A percentile compares a stretch with the other conserved stretches of the same genome.
phyloP scores from a whole-genome alignment of 2,113 vertebrate genomes.

The Halcyon senegalensis region DNA sequence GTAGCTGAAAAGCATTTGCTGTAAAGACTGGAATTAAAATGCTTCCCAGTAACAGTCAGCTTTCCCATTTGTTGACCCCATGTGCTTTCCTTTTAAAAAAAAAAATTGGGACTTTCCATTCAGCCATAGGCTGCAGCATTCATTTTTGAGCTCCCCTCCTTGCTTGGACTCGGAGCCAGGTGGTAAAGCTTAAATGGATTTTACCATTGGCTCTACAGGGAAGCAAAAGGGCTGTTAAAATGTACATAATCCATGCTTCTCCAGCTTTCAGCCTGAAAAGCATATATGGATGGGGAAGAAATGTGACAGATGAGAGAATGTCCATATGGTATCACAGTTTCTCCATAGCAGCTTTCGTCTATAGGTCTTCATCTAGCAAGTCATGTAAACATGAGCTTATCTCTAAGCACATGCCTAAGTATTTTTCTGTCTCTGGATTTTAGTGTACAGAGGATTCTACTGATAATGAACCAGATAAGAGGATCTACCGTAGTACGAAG shows the following conservation, averaged over 20 bases:
- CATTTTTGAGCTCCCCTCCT: background rate
- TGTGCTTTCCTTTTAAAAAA: background rate
- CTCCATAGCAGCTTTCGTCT: background rate
- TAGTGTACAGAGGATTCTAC: background rate
- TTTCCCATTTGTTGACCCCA: background rate
- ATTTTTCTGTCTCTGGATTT: slow-evolving; percentile 34
- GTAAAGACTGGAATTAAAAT: background rate
- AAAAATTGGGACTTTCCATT: background rate
- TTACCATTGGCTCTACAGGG: background rate
- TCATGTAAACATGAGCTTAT: background rate
- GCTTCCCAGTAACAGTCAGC: background rate
- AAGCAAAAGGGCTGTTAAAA: background rate
- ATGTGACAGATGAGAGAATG: background rate
- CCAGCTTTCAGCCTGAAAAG: background rate
- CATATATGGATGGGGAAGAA: background rate
- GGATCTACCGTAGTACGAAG: background rate
- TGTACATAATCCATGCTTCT: background rate
- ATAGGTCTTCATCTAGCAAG: background rate
- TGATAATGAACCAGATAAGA: slow-evolving; percentile 46
- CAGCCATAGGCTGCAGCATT: background rate
- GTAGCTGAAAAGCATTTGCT: background rate
- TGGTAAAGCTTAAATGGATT: background rate
- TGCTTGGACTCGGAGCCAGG: background rate
- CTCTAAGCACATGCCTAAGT: background rate
- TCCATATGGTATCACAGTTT: background rate